Base-by-base conservation (phyloP, 2,888 invertebrate genomes). In the Ypsolopha sequella region DNA sequence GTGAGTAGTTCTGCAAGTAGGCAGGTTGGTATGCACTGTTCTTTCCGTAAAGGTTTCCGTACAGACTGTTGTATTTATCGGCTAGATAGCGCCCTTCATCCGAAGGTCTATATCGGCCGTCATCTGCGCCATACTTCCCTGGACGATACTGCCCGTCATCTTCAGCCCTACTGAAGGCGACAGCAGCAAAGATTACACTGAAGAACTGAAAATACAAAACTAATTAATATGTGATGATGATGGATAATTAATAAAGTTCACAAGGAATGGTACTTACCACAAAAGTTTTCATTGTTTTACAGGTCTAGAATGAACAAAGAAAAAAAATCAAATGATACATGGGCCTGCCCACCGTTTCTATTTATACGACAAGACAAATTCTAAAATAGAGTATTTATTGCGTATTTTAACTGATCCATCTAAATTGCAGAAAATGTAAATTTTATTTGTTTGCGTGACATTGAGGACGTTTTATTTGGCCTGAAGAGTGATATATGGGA, bases 81-180 rank as follows among this genome's bases (percentile, higher is more conserved):
- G 11, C 8, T 24, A 33, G 7, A 36, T 78, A 79, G 13, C 62
- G 63, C 7, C 75, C 76, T 48, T 75, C 68, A 14, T 63, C 54
- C n/a, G 55, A 60, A 8, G 64, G 65, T 7, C 59, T 64, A 58
- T 84, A 82, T 51, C 63, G 62, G 1, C 81, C 80, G 44, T 77
- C 75, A 46, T 76, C 66, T 1, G 67, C 64, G 6, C 70, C 70
- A 50, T 80, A 70, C 14, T 60, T 45, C 38, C 69, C 70, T 44
- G 87, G 80, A 6, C 71, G 80, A 63, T 89, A 89, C 48, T 77
- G 73, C 0, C 89, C 89, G 53, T 85, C 78, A 36, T 84, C 72
- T 47, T 73, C 68, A 61, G 80, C 77, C 24, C 48, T 51, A 50
- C 68, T 66, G 54, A 66, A 61, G 58, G 61, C 60, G 54, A 76